Base-by-base conservation (phyloP, 2,888 invertebrate genomes). In the Lasioglossum calceatum region DNA sequence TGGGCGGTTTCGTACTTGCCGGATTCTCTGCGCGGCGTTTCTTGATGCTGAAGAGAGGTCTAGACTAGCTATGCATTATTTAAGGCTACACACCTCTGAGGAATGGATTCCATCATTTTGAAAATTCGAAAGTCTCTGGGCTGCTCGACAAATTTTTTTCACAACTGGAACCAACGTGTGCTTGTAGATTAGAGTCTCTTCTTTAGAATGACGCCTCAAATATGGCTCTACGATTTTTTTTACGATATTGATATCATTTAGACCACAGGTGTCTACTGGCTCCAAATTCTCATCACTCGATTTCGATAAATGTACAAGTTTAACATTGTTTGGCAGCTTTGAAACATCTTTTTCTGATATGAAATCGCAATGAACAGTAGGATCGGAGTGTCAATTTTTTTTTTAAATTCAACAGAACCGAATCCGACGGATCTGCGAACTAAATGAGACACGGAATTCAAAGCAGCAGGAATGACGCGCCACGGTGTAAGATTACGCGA, bases 401-500 rank as follows among this genome's bases (percentile, higher is more conserved):
- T n/a, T 10, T n/a, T n/a, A 27, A 61, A 27, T 12, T 61, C 61
- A 27, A n/a, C 27, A 8, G 58, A 61, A 61, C 10, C 58, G n/a
- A 12, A n/a, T n/a, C 12, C 58, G n/a, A 58, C 4, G n/a, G 10
- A 8, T 10, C n/a, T 1, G 10, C 10, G n/a, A n/a, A n/a, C 58
- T 10, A 58, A 58, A 61, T 23, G 27, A 61, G 61, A 1, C 12
- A 14, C 12, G 4, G n/a, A 27, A 61, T 50, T 50, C n/a, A 27
- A 61, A 61, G 12, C 14, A 27, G n/a, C 61, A 4, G 12, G 61
- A n/a, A 27, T 32, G 39, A 77, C 79, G 75, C 39, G 77, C 54
- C 50, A 44, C 61, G 61, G 36, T 32, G 72, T 39, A 79, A 79
- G 76, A 85, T 85, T 71, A 79, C 78, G 50, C 75, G 84, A 58